Percentiles rank a stretch among this genome's conserved stretches.
phyloP scores from a whole-genome alignment of 2,113 vertebrate species.

The Cynocephalus volans region DNA sequence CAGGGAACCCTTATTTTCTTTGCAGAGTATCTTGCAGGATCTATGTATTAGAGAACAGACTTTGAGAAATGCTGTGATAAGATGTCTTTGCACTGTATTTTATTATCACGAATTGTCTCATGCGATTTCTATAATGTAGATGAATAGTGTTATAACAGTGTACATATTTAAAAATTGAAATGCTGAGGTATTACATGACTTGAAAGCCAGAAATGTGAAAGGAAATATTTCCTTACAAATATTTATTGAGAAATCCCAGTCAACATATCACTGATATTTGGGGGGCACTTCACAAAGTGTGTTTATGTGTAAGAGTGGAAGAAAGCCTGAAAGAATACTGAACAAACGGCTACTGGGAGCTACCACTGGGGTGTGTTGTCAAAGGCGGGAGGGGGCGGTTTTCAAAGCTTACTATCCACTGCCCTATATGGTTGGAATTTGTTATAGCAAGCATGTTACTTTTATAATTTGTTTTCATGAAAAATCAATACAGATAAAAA shows the following conservation, averaged over 20 bases:
- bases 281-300: neutral
- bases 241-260: neutral
- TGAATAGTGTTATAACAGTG: neutral
- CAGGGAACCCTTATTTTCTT: neutral
- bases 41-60: neutral
- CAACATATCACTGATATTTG: neutral
- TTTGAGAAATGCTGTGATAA: neutral
- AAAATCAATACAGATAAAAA: slow-evolving; percentile 52
- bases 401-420: neutral
- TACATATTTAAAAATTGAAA: neutral
- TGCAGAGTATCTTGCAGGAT: neutral
- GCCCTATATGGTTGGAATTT: neutral
- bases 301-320: neutral
- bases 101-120: neutral
- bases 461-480: slow-evolving; percentile 62
- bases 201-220: slow-evolving; percentile 17
- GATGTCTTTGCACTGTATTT: neutral
- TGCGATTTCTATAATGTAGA: neutral
- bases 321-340: neutral
- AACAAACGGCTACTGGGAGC: neutral
- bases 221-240: neutral
- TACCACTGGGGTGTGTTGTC: too few species aligned
- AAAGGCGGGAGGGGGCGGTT: too few species aligned
- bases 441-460: slow-evolving; percentile 29
- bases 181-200: neutral